A percentile compares a stretch with the other conserved stretches of the same genome.
phyloP scores from a whole-genome alignment of 2,113 vertebrate genomes.

The Cephalopholis sonnerati region DNA sequence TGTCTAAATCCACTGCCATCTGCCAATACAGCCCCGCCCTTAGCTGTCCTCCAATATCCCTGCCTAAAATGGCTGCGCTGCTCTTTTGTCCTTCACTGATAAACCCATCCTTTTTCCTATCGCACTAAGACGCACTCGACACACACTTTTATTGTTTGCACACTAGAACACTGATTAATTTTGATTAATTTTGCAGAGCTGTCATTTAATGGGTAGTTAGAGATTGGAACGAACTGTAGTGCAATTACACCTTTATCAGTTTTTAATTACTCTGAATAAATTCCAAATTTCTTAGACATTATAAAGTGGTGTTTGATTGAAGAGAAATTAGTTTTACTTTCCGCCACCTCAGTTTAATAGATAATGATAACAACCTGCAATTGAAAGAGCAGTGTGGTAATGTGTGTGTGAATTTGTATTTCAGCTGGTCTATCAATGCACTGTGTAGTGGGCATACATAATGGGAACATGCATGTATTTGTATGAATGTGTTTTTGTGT shows the following conservation, averaged over 20 bases:
- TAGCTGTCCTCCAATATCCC: constrained; percentile 7
- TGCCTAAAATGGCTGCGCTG: background rate
- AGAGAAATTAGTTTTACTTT: constrained; percentile 46
- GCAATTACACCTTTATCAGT: constrained; percentile 50
- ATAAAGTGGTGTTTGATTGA: constrained; percentile 11
- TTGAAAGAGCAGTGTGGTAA: background rate
- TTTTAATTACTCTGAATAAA: constrained; percentile 61
- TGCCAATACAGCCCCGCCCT: constrained; percentile 20
- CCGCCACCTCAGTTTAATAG: constrained; percentile 1
- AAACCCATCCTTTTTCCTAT: constrained; percentile 5
- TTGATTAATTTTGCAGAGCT: constrained; percentile 17
- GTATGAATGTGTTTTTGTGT: constrained; percentile 3
- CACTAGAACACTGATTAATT: constrained; percentile 36
- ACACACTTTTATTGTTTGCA: constrained; percentile 23
- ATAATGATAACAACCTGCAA: background rate
- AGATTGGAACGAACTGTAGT: constrained; percentile 27
- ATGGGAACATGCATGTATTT: background rate
- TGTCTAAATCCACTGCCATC: constrained; percentile 41
- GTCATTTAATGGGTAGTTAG: background rate
- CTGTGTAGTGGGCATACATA: background rate
- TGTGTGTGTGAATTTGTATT: background rate
- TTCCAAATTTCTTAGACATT: constrained; percentile 19
- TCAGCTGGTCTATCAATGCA: background rate
- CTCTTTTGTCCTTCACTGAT: constrained; percentile 51
- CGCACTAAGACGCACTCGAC: background rate